These are phyloP conservation scores for Colostygia pectinataria DNA, from an alignment of 2,888 invertebrate genomes.

Conservation along the genomic window DNA sequence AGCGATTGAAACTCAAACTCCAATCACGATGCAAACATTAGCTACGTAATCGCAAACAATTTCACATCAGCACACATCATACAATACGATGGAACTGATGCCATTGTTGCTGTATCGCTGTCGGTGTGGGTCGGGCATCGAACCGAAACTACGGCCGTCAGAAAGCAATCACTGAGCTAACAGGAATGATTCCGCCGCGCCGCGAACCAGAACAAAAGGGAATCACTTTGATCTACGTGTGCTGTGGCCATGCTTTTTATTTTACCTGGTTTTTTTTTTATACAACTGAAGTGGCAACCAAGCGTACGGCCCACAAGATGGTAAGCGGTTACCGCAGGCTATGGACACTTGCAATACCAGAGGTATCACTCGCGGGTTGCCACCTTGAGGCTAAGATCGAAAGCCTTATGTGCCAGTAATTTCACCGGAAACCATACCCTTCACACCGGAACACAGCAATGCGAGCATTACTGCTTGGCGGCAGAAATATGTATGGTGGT, in stretches of 20 bases:
- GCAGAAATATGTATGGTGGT: too few species aligned
- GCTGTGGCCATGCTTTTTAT: conserved; percentile 39
- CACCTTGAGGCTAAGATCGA: too few species aligned
- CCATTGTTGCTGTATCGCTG: conserved; percentile 17
- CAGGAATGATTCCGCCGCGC: conserved; percentile 64
- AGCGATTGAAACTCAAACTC: conserved; percentile 4
- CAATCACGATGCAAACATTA: not conserved
- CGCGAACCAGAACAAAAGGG: conserved; percentile 71
- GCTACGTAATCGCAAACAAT: conserved; percentile 14
- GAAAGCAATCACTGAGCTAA: conserved; percentile 71
- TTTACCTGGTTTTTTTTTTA: conserved; percentile 28
- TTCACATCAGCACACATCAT: conserved; percentile 22
- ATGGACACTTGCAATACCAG: too few species aligned
- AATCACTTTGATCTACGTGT: conserved; percentile 67
- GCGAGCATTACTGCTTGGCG: too few species aligned
- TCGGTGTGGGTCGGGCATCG: conserved; percentile 39
- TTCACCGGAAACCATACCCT: too few species aligned
- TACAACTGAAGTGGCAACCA: too few species aligned
- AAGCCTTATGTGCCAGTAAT: too few species aligned
- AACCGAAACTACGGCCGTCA: conserved; percentile 52
- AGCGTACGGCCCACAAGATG: too few species aligned
- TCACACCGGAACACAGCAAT: too few species aligned
- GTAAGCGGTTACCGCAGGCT: too few species aligned
- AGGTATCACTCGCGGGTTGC: too few species aligned
- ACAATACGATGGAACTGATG: conserved; percentile 14